Evolutionary conservation across 2,113 vertebrate species (phyloP).

Genomic region (Callocephalon fimbriatum): DNA sequence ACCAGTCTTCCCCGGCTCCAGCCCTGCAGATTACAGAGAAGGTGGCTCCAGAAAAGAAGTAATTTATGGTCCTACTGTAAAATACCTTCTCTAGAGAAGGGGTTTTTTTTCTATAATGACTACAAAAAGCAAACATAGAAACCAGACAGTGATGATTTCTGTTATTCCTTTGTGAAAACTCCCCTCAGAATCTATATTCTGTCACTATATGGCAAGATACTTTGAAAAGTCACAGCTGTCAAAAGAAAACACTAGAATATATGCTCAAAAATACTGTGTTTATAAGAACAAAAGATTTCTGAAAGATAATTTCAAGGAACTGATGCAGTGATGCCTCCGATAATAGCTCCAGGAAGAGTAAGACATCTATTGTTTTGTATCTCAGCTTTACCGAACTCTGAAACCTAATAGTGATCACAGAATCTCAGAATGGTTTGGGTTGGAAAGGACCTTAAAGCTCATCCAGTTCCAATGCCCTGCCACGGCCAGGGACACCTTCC

Average conservation of each 20-base stretch:
- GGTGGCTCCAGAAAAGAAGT: background rate
- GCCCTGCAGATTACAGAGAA: background rate
- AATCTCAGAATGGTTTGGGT: background rate
- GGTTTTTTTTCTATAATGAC: background rate
- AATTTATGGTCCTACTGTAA: background rate
- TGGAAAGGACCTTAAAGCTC: background rate
- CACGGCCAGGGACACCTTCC: background rate
- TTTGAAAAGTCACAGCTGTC: background rate
- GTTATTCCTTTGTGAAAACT: background rate
- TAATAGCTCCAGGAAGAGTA: background rate
- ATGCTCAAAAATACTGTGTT: background rate
- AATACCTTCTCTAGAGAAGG: background rate
- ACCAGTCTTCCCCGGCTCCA: background rate
- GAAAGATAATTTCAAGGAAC: background rate
- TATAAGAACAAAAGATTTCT: background rate
- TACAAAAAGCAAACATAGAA: background rate
- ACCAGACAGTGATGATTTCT: fast-evolving
- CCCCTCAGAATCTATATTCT: background rate
- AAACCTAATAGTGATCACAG: background rate
- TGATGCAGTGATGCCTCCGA: background rate
- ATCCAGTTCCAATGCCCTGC: background rate
- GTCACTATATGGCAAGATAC: background rate
- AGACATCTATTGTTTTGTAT: background rate
- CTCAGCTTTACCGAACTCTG: background rate
- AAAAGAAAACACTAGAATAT: background rate